Evolutionary conservation across 2,888 invertebrate genomes (phyloP), one percentile per base, ranked within the genome.

Genomic region (Drosophila algonquin): DNA sequence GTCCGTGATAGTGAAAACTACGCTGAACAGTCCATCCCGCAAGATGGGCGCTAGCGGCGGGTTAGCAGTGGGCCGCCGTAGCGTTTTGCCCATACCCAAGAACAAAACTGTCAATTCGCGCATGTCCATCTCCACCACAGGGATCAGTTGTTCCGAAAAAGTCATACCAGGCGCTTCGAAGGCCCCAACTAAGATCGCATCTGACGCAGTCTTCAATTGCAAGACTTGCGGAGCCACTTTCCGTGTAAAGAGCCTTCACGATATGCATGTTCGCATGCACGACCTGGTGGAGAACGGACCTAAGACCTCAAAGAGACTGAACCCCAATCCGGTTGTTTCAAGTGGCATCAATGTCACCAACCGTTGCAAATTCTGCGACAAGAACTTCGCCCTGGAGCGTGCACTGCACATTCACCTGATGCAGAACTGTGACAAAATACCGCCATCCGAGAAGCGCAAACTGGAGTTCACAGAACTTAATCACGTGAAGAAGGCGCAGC

Each of bases 1-100:
- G 91, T 91, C 91, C 0, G 84, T 91, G 3, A 83, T 91, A 3
- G 90, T 91, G 0, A 91, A 91, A 52, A 91, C 91, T 21, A 91
- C 91, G 1, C 64, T 91, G 0, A 91, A 91, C 56, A 91, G 91
- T 46, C 91, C 91, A 51, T 91, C 91, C 0, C 88, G 91, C 5
- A 91, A 82, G 47, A 59, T 73, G 40, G 35, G 57, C 16, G 12
- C 68, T 21, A 45, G 44, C 7, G 59, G 59, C 14, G 2, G 59
- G 0, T 10, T 10, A 16, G 44, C 55, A 9, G 27, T n/a, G 5
- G 32, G 58, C 7, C 83, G 83, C 6, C 87, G 87, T 16, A 83
- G 83, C 44, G 76, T 50, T 50, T 46, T 83, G n/a, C 83, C 83
- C 0, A 35, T 70, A 0, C n/a, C 73, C 1, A 77, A 60, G 46